phyloP scores from a whole-genome alignment of 2,888 invertebrate species.

The Stictocephala bisonia region DNA sequence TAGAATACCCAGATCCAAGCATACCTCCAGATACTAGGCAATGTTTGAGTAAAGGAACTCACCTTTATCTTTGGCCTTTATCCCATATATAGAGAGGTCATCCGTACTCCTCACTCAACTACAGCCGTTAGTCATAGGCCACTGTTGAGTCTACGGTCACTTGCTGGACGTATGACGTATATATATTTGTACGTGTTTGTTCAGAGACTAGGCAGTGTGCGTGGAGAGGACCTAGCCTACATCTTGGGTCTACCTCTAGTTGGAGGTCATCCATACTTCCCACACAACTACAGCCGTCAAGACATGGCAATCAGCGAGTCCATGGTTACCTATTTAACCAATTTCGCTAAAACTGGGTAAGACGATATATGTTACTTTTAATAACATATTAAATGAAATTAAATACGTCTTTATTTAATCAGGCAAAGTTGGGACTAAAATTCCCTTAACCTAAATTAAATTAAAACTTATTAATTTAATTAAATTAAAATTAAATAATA shows the following conservation, averaged over 20 bases:
- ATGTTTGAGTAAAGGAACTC: constrained; percentile 44
- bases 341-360: constrained; percentile 91
- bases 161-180: too few relatives aligned
- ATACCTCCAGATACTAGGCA: constrained; percentile 48
- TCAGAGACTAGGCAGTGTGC: constrained; percentile 82
- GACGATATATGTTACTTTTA: too few relatives aligned
- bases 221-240: constrained; percentile 89
- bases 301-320: constrained; percentile 83
- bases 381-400: too few relatives aligned
- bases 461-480: not conserved
- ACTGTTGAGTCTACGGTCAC: too few relatives aligned
- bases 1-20: too few relatives aligned
- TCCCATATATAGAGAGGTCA: constrained; percentile 43
- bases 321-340: constrained; percentile 86
- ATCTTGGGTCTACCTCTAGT: constrained; percentile 84
- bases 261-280: constrained; percentile 71
- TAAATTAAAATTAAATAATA: not conserved
- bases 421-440: too few relatives aligned
- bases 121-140: too few relatives aligned
- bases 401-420: too few relatives aligned
- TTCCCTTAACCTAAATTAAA: not conserved
- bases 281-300: constrained; percentile 82
- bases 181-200: too few relatives aligned
- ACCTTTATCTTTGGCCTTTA: constrained; percentile 46
- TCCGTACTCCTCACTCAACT: too few relatives aligned